Conservation (phyloP, 2,797 vertebrate species). For the Parotocinclus haroldoi region DNA sequence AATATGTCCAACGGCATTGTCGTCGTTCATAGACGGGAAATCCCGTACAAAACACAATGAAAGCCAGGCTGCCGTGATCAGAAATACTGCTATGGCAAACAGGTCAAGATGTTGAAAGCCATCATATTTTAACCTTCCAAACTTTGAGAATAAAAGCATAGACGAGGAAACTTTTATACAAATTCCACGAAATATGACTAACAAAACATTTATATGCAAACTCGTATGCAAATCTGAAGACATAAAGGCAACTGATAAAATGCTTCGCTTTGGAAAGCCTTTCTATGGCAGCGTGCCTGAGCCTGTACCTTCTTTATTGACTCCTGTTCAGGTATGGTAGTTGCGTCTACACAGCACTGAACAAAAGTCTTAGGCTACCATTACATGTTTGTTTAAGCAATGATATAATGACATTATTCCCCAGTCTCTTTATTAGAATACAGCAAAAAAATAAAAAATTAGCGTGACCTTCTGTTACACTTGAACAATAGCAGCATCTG, state of each 20-base stretch:
- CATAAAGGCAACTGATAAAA: slow-evolving; percentile 16
- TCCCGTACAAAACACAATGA: background rate
- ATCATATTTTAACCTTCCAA: too few relatives aligned
- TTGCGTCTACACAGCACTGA: too few relatives aligned
- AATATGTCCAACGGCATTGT: slow-evolving; percentile 34
- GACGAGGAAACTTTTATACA: background rate
- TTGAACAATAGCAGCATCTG: too few relatives aligned
- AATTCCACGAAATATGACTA: background rate
- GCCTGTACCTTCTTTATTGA: background rate
- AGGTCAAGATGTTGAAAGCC: background rate
- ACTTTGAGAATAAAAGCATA: background rate
- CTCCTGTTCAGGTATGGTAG: too few relatives aligned
- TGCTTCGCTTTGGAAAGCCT: background rate
- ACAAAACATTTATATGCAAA: slow-evolving; percentile 31
- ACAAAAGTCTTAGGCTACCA: too few relatives aligned
- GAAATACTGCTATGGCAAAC: background rate
- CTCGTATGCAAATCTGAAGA: slow-evolving; percentile 14
- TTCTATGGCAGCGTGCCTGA: slow-evolving; percentile 1
- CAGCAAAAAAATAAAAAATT: too few relatives aligned
- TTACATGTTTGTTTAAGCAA: too few relatives aligned
- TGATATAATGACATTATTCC: too few relatives aligned
- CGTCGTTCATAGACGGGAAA: slow-evolving; percentile 11
- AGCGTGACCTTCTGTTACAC: too few relatives aligned
- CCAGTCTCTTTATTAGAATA: too few relatives aligned
- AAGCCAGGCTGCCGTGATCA: background rate